A percentile compares a stretch with the other conserved stretches of the same genome.
Evolutionary conservation across 1,140 invertebrate species (phyloP).

Genomic region (Bombus huntii): DNA sequence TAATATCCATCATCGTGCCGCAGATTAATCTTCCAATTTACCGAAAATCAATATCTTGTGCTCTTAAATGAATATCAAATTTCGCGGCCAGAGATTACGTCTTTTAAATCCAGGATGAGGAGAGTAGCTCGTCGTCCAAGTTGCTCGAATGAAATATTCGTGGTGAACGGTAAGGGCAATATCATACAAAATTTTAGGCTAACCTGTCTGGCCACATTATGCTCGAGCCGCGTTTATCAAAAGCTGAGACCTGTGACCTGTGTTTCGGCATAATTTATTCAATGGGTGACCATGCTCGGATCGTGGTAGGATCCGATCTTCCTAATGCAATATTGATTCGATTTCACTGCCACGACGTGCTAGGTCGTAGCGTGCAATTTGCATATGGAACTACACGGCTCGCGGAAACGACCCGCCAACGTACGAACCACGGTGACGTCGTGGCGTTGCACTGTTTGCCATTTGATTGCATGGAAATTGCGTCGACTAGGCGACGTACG

Average conservation of each 20-base stretch:
- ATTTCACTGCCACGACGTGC: constrained; percentile 54
- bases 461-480: constrained; percentile 71
- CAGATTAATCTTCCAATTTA: not conserved
- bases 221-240: constrained; percentile 25
- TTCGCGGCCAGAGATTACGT: not conserved
- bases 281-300: constrained; percentile 31
- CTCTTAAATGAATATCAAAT: not conserved
- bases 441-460: constrained; percentile 53
- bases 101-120: not conserved
- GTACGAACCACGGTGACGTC: constrained; percentile 15
- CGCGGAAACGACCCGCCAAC: constrained; percentile 28
- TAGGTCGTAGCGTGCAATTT: constrained; percentile 60
- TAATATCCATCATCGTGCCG: not conserved
- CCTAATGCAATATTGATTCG: constrained; percentile 67
- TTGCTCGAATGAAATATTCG: not conserved
- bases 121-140: no score
- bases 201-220: not conserved
- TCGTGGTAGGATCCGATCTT: constrained; percentile 53
- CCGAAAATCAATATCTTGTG: not conserved
- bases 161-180: not conserved
- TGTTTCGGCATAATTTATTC: constrained; percentile 48
- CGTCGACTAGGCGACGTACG: constrained; percentile 48
- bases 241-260: not conserved
- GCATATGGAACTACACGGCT: constrained; percentile 66
- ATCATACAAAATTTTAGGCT: constrained; percentile 9